Conservation (phyloP, 2,797 vertebrate species). For the Premnoplex brunnescens region DNA sequence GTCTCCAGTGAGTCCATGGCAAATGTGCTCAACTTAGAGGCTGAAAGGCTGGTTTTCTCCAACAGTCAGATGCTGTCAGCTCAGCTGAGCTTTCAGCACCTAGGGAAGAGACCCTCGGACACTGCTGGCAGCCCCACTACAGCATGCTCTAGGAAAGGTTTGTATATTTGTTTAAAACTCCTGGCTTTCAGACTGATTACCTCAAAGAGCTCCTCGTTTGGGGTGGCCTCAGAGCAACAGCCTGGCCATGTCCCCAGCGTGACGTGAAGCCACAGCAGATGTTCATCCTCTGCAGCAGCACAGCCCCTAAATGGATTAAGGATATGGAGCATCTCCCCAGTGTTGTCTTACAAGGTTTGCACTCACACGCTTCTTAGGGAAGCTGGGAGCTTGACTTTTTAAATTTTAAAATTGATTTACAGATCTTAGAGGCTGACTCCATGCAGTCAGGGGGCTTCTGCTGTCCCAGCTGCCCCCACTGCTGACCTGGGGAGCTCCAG, state of each 20-base stretch:
- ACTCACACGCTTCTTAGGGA: not conserved
- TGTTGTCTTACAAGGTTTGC: rapidly evolving
- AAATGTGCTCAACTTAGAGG: not conserved
- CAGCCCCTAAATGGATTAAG: not conserved
- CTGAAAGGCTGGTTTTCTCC: not conserved
- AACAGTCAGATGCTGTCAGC: not conserved
- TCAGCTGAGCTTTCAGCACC: not conserved
- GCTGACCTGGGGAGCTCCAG: not conserved
- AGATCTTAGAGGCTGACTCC: not conserved
- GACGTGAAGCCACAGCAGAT: not conserved
- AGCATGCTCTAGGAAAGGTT: not conserved
- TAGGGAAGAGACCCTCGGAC: not conserved
- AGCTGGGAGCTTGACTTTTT: not conserved
- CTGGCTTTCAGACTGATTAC: not conserved
- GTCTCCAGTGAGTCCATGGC: not conserved
- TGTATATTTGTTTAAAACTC: not conserved
- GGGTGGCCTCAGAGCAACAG: not conserved
- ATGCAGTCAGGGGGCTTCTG: not conserved
- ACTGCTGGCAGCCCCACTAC: rapidly evolving
- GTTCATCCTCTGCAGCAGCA: not conserved
- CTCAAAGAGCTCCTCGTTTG: not conserved
- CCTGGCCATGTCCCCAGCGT: not conserved
- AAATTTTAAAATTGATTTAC: not conserved
- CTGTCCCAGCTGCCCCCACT: not conserved
- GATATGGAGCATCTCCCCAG: not conserved